phyloP scores from a whole-genome alignment of 1,140 invertebrate species.

The Hypsibius dujardini region DNA sequence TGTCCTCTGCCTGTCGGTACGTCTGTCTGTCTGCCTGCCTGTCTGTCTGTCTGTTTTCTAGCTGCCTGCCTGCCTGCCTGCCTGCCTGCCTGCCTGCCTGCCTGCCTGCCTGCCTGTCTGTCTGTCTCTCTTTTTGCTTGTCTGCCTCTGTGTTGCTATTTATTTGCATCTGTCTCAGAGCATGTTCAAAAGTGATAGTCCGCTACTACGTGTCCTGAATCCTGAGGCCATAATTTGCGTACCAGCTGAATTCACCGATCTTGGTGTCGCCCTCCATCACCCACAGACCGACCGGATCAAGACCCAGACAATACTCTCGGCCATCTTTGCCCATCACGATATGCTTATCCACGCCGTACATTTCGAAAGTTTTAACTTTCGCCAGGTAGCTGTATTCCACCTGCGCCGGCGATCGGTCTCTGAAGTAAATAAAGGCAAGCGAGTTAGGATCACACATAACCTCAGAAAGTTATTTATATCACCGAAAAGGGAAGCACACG shows the following conservation, averaged over 20 bases:
- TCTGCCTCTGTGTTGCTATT: too few species aligned
- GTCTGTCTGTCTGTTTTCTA: too few species aligned
- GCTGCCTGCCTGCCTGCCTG: not conserved
- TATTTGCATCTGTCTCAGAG: too few species aligned
- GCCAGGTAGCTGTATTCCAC: constrained; percentile 56
- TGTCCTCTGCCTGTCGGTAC: constrained; percentile 12
- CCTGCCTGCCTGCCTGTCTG: too few species aligned
- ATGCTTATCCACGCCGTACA: constrained; percentile 65
- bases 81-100: too few species aligned
- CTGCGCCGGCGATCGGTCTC: constrained; percentile 46
- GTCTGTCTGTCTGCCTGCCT: too few species aligned
- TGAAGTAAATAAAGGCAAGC: constrained; percentile 32
- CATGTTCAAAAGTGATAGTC: too few species aligned
- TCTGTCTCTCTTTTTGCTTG: too few species aligned
- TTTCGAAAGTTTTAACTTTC: constrained; percentile 61
- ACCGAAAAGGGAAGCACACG: too few species aligned
- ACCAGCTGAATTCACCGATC: constrained; percentile 97
- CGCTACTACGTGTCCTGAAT: too few species aligned
- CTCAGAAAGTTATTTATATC: too few species aligned
- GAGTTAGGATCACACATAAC: too few species aligned
- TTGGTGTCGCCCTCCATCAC: constrained; percentile 84
- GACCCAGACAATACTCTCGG: constrained; percentile 82
- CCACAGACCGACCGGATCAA: constrained; percentile 90
- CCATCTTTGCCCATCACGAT: constrained; percentile 74
- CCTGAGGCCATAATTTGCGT: constrained; percentile 24